phyloP scores from a whole-genome alignment of 2,113 vertebrate genomes.

The Meles meles region DNA sequence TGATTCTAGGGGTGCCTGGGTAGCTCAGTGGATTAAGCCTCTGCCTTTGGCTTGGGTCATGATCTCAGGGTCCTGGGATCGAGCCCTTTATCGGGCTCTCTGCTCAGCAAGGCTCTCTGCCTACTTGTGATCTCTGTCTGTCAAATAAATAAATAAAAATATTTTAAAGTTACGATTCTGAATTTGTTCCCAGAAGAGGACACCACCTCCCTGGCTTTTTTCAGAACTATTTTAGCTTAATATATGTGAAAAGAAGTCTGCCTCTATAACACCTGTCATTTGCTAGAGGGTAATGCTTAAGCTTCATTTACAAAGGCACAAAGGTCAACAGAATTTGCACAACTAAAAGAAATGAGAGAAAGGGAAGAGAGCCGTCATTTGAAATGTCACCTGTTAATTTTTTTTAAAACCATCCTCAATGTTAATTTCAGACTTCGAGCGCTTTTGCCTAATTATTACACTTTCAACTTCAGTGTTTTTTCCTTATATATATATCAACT shows the following conservation, averaged over 20 bases:
- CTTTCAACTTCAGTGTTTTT: constrained; percentile 13
- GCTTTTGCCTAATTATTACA: not conserved
- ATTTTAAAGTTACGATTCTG: not conserved
- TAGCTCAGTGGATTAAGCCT: too few relatives aligned
- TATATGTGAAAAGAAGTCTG: not conserved
- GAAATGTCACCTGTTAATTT: not conserved
- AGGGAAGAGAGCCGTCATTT: not conserved
- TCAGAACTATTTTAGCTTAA: not conserved
- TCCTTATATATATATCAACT: not conserved
- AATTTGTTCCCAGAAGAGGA: not conserved
- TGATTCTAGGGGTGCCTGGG: not conserved
- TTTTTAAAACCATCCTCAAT: not conserved
- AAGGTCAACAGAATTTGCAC: not conserved
- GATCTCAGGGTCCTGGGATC: too few relatives aligned
- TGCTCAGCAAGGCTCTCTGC: too few relatives aligned
- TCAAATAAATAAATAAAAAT: too few relatives aligned
- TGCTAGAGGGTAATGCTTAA: constrained; percentile 6
- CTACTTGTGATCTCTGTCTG: too few relatives aligned
- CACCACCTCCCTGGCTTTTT: not conserved
- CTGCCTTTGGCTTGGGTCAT: too few relatives aligned
- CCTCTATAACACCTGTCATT: not conserved
- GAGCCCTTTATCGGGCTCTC: too few relatives aligned
- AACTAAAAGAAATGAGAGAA: constrained; percentile 8
- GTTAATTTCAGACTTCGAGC: constrained; percentile 15
- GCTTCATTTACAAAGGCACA: not conserved